Evolutionary conservation across 1,140 invertebrate species (phyloP), one percentile per base, ranked within the genome.

Genomic region (Aphis gossypii): DNA sequence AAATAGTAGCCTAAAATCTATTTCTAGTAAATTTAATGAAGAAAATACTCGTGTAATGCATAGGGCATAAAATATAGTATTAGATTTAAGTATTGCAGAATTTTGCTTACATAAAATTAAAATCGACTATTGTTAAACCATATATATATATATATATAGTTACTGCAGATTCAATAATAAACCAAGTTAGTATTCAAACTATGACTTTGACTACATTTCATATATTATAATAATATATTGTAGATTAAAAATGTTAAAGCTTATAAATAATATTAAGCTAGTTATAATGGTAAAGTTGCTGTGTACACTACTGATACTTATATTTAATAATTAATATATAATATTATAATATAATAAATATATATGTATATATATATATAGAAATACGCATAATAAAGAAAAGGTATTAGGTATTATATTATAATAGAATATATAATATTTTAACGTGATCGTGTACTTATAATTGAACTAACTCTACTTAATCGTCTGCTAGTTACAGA

Each of bases 381-480:
- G n/a, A n/a, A n/a, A 8, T n/a, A 76, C 60, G 30, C 4, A 76
- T n/a, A 76, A 76, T 76, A 76, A 76, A 76, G 30, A 25, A 56
- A 25, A 56, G 23, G 14, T 4, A n/a, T 68, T 46, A 60, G 7
- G 7, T 54, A 25, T 6, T 76, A n/a, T 76, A 76, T 76, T 76
- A 76, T 76, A 68, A 68, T 11, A 68, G 1, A 41, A 41, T 41
- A 68, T 68, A 30, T 8, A 14, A 18, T 25, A 41, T 89, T 4
- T 91, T 25, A 92, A 25, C 5, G 35, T 2, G 91, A 92, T 51
- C 91, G 5, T 25, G 68, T 84, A 60, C 91, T 92, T 41, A 54
- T 30, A 84, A 92, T 38, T 6, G 91, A 92, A 92, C 91, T 83
- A 20, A 82, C n/a, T 51, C 91, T 83, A 9, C 91, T 92, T 30